Evolutionary conservation across 2,113 vertebrate genomes (phyloP), one percentile per base, ranked within the genome.

Genomic region (Pardalotus punctatus): DNA sequence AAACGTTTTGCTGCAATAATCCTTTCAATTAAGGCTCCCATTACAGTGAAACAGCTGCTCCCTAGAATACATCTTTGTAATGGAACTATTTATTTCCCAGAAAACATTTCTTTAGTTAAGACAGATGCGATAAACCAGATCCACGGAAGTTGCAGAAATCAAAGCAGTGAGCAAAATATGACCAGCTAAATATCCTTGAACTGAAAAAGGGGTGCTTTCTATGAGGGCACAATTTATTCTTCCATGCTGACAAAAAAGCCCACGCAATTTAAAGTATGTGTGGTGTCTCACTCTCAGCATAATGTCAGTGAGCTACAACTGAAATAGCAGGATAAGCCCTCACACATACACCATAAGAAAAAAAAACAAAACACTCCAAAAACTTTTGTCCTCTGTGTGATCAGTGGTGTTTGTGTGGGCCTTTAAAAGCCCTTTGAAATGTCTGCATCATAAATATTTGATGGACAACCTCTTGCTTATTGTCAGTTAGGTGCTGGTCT

Each of bases 381-480:
- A 72, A 45, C 14, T 50, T 22, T 9, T 61, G 36, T 50, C 61
- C 85, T 82, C 60, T 45, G 57, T 48, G 61, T 74, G 53, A 81
- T 81, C 78, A 72, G 48, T 51, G 47, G 78, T 61, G 38, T 45
- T 81, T 14, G 2, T 22, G 2, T 2, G 8, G 38, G 36, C 27
- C 42, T 90, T 53, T 92, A 94, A 97, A 97, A 96, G 71, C 71
- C 86, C 96, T 94, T 85, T 91, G 74, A 74, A 97, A 96, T 21
- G 79, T 36, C 18, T 0, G 1, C 42, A 33, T 91, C 50, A 81
- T 97, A 95, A 97, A 98, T 98, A 98, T 97, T 98, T 98, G 94
- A 98, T 96, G 84, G 95, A 79, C 78, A 93, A 86, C 95, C 96
- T 97, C 96, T 95, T 96, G 88, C 42, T 94, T 73, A 89, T 84